Evolutionary conservation across 2,113 vertebrate species (phyloP).

Genomic region (Eleginops maclovinus): DNA sequence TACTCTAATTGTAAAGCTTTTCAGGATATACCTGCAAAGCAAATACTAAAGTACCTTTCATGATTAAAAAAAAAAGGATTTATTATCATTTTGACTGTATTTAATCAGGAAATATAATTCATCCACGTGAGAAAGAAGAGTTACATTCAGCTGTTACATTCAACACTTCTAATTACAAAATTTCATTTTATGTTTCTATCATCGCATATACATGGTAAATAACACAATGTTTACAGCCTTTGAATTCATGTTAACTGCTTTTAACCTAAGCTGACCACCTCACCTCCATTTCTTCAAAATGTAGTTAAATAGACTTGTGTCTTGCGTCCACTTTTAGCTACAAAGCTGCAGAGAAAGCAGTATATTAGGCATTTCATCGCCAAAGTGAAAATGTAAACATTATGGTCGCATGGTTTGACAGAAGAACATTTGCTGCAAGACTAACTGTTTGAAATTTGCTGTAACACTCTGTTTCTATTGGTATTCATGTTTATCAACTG

Average conservation of each 20-base stretch:
- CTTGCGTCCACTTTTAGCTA: neutral
- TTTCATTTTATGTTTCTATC: no score
- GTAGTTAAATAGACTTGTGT: neutral
- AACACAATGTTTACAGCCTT: neutral
- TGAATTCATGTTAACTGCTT: neutral
- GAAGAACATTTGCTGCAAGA: neutral
- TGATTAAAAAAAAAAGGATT: neutral
- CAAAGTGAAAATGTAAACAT: neutral
- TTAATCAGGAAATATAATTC: no score
- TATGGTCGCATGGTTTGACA: neutral
- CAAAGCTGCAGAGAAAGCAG: neutral
- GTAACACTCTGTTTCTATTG: neutral
- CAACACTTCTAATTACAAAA: no score
- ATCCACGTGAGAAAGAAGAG: no score
- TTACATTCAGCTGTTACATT: no score
- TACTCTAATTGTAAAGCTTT: neutral
- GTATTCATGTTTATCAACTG: neutral
- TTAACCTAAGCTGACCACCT: neutral
- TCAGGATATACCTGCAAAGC: neutral
- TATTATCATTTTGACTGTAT: no score
- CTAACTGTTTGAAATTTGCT: slow-evolving; percentile 2
- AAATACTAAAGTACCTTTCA: neutral
- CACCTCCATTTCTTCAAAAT: neutral
- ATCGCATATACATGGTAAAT: no score
- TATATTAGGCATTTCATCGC: neutral